Conservation (phyloP, 2,113 vertebrate genomes). For the Pongo pygmaeus region DNA sequence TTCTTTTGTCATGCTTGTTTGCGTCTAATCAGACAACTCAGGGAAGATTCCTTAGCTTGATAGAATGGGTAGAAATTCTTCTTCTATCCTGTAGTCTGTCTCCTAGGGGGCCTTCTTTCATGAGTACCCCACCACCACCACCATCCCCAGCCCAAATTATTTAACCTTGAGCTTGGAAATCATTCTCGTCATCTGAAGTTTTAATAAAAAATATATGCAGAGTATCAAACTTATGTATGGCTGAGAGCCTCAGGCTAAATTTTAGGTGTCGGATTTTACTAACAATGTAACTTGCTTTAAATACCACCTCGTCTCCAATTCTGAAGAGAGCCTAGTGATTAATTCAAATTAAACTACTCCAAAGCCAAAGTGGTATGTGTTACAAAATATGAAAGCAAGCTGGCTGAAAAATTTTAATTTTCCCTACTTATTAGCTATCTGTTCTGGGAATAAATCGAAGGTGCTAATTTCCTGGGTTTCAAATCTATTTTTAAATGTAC, state of each 20-base stretch:
- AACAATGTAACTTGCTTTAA: constrained; percentile 59
- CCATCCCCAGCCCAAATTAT: background rate
- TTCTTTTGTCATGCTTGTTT: constrained; percentile 17
- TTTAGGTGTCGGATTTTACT: background rate
- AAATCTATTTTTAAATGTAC: constrained; percentile 59
- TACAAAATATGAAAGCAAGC: constrained; percentile 58
- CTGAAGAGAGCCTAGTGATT: constrained; percentile 59
- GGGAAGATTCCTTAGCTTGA: background rate
- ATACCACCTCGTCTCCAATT: constrained; percentile 42
- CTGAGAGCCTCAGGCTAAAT: background rate
- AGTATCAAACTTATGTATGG: background rate
- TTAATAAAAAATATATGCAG: background rate
- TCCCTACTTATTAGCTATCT: constrained; percentile 65
- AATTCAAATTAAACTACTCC: constrained; percentile 68
- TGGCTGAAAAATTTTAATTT: constrained; percentile 66
- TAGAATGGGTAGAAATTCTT: background rate
- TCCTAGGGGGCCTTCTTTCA: background rate
- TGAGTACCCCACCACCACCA: background rate
- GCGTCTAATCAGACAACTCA: background rate
- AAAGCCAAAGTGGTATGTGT: constrained; percentile 59
- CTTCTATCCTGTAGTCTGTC: background rate
- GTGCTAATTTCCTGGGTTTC: constrained; percentile 66
- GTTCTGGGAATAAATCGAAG: constrained; percentile 61
- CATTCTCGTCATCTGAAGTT: background rate
- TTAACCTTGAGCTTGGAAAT: background rate